Base-by-base conservation (phyloP, 2,888 invertebrate species). In the Coleophora flavipennella region DNA sequence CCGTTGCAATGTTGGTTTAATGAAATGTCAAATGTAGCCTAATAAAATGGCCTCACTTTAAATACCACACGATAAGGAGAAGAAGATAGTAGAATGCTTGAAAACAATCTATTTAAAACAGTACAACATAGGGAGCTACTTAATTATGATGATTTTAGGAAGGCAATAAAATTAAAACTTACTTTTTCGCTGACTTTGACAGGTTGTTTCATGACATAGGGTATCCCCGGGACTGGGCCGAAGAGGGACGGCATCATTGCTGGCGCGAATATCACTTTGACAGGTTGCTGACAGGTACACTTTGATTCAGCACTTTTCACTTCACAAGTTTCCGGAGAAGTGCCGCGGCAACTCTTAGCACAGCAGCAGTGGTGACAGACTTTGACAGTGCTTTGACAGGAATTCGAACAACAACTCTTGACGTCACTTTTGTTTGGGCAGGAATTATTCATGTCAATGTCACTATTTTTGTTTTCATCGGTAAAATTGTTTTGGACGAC, bases 191-290 rank as follows among this genome's bases (percentile, higher is more conserved):
- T 55, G 0, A 51, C 35, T 48, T 72, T 76, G 0, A 56, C 53
- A 1, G 62, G 43, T 3, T 51, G 67, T 13, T 80, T 75, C 38
- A 81, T 41, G 9, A 83, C 56, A 25, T 78, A 83, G 0, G 79
- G 81, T 0, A 75, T 57, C 0, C 69, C 72, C 0, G 76, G 67
- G 1, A 77, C 54, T 0, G 66, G 59, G 0, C 75, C 74, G 11
- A 71, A 79, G 1, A 81, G 59, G 0, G 77, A 67, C 0, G 80
- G 74, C 69, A 83, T 70, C 81, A 83, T 81, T 0, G 79, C 64
- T 44, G 81, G 77, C 1, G 83, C 71, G 40, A 83, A 73, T 0
- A 81, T 76, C 42, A 81, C 74, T 59, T 79, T 79, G 34, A 79
- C 74, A 33, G 67, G 52, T 41, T 50, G 57, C 40, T 66, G 63